Evolutionary conservation across 2,797 vertebrate genomes (phyloP).

Genomic region (Phyllotis vaccarum): DNA sequence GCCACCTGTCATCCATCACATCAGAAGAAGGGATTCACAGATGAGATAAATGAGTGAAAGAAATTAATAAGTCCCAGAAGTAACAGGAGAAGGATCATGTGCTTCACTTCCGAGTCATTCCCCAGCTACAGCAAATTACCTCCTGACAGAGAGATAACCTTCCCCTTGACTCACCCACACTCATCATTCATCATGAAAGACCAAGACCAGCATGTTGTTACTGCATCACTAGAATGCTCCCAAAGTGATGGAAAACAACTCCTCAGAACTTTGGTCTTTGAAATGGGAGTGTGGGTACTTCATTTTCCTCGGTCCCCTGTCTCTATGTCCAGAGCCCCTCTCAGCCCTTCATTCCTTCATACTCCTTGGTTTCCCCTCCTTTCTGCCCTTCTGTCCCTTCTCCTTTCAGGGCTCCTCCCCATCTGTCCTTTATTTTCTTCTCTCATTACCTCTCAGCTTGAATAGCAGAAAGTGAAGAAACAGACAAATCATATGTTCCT

Average conservation of each 20-base stretch:
- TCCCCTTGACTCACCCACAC: not conserved
- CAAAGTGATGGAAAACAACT: no score
- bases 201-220: not conserved
- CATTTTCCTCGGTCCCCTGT: fast-evolving
- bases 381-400: not conserved
- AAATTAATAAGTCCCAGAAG: slow-evolving; percentile 48
- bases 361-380: not conserved
- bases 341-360: no score
- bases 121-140: slow-evolving; percentile 18
- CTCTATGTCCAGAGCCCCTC: not conserved
- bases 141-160: slow-evolving; percentile 44
- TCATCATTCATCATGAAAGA: not conserved
- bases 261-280: not conserved
- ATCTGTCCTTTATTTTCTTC: not conserved
- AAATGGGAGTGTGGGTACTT: not conserved
- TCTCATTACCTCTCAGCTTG: not conserved
- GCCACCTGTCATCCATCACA: slow-evolving; percentile 23
- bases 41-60: not conserved
- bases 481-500: not conserved
- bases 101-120: slow-evolving; percentile 23
- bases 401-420: not conserved
- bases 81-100: not conserved
- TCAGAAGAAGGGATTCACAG: not conserved
- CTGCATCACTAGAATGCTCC: not conserved
- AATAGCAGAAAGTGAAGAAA: not conserved